A percentile compares a stretch with the other conserved stretches of the same genome.
phyloP scores from a whole-genome alignment of 2,888 invertebrate genomes.

The Nycteola revayana region DNA sequence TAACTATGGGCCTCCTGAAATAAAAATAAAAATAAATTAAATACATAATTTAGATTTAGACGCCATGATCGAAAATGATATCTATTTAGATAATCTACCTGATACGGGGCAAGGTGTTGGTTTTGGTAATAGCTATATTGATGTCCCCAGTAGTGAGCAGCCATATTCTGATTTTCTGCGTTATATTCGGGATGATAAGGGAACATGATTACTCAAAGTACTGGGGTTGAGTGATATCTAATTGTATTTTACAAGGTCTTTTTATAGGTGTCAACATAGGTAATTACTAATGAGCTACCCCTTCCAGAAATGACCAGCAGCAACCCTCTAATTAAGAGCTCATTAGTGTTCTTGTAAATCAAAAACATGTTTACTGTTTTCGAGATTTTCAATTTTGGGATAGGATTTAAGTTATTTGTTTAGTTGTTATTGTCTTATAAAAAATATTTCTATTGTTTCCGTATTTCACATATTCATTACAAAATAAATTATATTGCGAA shows the following conservation, averaged over 20 bases:
- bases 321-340: slow-evolving; percentile 17
- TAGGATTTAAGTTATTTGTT: too few relatives aligned
- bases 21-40: too few relatives aligned
- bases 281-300: slow-evolving; percentile 37
- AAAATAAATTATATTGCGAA: too few relatives aligned
- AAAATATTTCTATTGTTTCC: too few relatives aligned
- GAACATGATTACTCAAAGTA: slow-evolving; percentile 30
- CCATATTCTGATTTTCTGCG: slow-evolving; percentile 2
- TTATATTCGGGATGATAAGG: slow-evolving; percentile 26
- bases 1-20: too few relatives aligned
- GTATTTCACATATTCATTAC: too few relatives aligned
- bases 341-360: slow-evolving; percentile 7
- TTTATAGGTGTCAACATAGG: slow-evolving; percentile 27
- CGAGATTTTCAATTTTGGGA: too few relatives aligned
- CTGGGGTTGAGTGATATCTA: slow-evolving; percentile 38
- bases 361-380: slow-evolving; percentile 10
- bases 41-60: too few relatives aligned
- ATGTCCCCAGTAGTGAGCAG: slow-evolving; percentile 6
- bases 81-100: slow-evolving; percentile 7
- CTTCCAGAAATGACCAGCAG: slow-evolving; percentile 19
- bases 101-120: not conserved
- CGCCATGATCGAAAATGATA: too few relatives aligned
- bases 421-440: too few relatives aligned
- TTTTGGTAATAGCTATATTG: slow-evolving; percentile 8
- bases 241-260: slow-evolving; percentile 11